Conservation (phyloP, 2,113 vertebrate species). For the Datnioides undecimradiatus region DNA sequence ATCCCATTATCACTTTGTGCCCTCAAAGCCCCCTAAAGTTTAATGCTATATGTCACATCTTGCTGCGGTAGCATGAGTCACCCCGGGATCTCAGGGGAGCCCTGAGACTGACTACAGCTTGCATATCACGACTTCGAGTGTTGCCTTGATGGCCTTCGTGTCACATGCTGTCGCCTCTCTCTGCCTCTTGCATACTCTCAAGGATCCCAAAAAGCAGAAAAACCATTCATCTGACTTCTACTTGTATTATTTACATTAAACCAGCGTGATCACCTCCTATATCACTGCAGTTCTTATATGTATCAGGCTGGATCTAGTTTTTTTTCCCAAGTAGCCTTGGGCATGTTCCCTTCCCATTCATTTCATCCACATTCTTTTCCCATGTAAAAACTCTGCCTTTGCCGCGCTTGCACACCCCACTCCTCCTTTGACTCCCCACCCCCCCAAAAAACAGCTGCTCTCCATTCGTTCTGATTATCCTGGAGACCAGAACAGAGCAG, state of each 20-base stretch:
- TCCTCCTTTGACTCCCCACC: background rate
- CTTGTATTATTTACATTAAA: constrained; percentile 1
- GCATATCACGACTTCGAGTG: constrained; percentile 18
- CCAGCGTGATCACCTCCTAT: constrained; percentile 18
- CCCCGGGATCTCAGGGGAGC: constrained; percentile 29
- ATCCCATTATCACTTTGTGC: constrained; percentile 18
- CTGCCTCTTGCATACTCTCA: background rate
- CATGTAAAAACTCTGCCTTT: constrained; percentile 55
- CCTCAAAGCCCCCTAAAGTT: constrained; percentile 19
- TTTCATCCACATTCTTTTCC: constrained; percentile 70
- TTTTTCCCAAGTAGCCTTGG: constrained; percentile 43
- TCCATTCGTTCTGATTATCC: constrained; percentile 76
- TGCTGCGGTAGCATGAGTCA: constrained; percentile 48
- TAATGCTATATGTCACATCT: constrained; percentile 30
- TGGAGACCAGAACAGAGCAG: constrained; percentile 70
- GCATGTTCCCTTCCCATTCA: constrained; percentile 70
- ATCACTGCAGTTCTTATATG: background rate
- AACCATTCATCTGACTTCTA: background rate
- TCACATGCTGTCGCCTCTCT: background rate
- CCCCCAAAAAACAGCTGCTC: constrained; percentile 71
- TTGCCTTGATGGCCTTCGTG: constrained; percentile 16
- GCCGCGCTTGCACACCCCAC: constrained; percentile 15
- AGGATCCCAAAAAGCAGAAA: background rate
- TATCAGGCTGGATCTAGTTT: background rate
- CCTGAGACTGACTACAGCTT: background rate